Evolutionary conservation across 2,888 invertebrate genomes (phyloP).

Genomic region (Brachyptera putata): DNA sequence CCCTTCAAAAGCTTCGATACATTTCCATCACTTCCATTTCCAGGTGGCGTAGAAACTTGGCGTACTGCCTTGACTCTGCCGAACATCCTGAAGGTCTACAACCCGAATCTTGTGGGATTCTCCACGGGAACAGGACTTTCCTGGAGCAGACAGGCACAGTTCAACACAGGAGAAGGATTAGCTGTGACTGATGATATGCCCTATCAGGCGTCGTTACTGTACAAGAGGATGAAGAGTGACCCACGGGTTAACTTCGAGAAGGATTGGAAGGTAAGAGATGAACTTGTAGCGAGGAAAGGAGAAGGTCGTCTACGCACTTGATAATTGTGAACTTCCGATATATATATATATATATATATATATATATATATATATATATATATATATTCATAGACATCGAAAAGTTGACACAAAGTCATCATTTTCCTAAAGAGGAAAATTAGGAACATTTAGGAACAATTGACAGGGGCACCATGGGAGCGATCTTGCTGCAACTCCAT

Average conservation of each 20-base stretch:
- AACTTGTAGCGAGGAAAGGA: too few relatives aligned
- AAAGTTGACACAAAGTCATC: too few relatives aligned
- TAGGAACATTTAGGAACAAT: too few relatives aligned
- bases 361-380: slow-evolving; percentile 1
- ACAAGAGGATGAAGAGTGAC: slow-evolving; percentile 60
- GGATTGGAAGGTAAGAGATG: slow-evolving; percentile 63
- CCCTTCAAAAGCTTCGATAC: too few relatives aligned
- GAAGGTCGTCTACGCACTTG: too few relatives aligned
- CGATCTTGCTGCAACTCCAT: too few relatives aligned
- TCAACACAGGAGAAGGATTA: slow-evolving; percentile 70
- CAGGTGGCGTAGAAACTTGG: slow-evolving; percentile 60
- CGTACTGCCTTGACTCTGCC: slow-evolving; percentile 64
- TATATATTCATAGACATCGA: too few relatives aligned
- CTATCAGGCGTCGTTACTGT: slow-evolving; percentile 64
- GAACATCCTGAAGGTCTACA: slow-evolving; percentile 70
- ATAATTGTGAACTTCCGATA: too few relatives aligned
- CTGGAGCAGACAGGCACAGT: slow-evolving; percentile 56
- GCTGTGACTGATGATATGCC: slow-evolving; percentile 67
- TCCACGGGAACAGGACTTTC: slow-evolving; percentile 70
- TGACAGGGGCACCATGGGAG: too few relatives aligned
- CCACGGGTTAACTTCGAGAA: slow-evolving; percentile 55
- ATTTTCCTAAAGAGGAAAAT: too few relatives aligned
- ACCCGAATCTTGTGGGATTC: slow-evolving; percentile 63
- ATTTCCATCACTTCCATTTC: too few relatives aligned
- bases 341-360: too few relatives aligned